A percentile compares a stretch with the other conserved stretches of the same genome.
Evolutionary conservation across 1,140 invertebrate genomes (phyloP).

Genomic region (Pentalonia nigronervosa): DNA sequence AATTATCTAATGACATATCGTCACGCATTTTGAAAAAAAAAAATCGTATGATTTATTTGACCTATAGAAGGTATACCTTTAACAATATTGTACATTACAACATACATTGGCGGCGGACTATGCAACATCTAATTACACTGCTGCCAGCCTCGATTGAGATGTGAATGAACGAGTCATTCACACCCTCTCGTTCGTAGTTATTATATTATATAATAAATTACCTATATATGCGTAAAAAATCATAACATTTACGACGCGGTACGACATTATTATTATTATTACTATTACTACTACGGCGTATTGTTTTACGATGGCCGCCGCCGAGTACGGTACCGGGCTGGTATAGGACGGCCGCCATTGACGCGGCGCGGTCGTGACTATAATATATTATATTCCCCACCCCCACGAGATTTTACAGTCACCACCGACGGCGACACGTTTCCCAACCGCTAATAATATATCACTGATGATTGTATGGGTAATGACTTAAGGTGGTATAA

Average conservation of each 20-base stretch:
- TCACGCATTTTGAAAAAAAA: too few relatives aligned
- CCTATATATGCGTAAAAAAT: neutral
- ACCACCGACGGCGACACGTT: neutral
- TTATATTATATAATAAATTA: neutral
- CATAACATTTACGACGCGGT: neutral
- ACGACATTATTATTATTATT: neutral
- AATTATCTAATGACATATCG: too few relatives aligned
- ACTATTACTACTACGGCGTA: neutral
- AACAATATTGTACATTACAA: too few relatives aligned
- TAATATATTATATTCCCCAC: neutral
- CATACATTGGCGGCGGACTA: too few relatives aligned
- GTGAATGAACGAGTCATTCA: neutral
- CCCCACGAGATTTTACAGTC: neutral
- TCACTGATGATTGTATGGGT: neutral
- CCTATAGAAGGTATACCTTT: too few relatives aligned
- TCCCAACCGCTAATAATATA: neutral
- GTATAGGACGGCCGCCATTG: conserved; percentile 45
- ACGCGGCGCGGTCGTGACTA: neutral
- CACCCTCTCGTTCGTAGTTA: neutral
- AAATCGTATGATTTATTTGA: too few relatives aligned
- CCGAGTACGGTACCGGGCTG: neutral
- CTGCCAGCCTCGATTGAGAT: neutral
- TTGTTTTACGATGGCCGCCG: conserved; percentile 53
- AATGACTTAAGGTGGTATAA: neutral
- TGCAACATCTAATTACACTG: too few relatives aligned